phyloP scores from a whole-genome alignment of 2,888 invertebrate species.

The Nephrotoma guestfalica region DNA sequence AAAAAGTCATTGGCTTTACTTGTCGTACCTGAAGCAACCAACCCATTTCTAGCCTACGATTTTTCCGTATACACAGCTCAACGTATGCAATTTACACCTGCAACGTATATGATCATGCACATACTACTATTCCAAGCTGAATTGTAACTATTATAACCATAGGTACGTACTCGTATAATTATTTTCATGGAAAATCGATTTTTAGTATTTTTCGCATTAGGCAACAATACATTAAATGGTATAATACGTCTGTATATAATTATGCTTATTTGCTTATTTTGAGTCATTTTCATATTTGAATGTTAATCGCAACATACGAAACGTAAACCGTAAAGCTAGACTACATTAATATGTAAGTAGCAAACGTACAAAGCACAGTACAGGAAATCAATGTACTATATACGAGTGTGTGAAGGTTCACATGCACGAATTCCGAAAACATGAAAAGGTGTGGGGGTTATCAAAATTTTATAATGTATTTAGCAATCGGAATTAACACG shows the following conservation, averaged over 20 bases:
- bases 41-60: too few species aligned
- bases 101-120: not conserved
- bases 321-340: not conserved
- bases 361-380: not conserved
- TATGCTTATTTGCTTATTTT: not conserved
- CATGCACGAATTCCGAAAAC: not conserved
- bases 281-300: not conserved
- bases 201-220: not conserved
- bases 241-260: not conserved
- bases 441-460: too few species aligned
- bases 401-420: not conserved
- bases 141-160: not conserved
- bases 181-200: not conserved
- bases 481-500: too few species aligned
- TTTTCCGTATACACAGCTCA: too few species aligned
- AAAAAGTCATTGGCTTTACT: too few species aligned
- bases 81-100: too few species aligned
- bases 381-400: not conserved
- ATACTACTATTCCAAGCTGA: not conserved
- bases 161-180: not conserved
- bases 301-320: too few species aligned
- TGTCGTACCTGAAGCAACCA: too few species aligned
- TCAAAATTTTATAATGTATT: too few species aligned
- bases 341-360: not conserved
- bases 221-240: not conserved